Evolutionary conservation across 2,113 vertebrate species (phyloP).

Genomic region (Oceanites oceanicus): DNA sequence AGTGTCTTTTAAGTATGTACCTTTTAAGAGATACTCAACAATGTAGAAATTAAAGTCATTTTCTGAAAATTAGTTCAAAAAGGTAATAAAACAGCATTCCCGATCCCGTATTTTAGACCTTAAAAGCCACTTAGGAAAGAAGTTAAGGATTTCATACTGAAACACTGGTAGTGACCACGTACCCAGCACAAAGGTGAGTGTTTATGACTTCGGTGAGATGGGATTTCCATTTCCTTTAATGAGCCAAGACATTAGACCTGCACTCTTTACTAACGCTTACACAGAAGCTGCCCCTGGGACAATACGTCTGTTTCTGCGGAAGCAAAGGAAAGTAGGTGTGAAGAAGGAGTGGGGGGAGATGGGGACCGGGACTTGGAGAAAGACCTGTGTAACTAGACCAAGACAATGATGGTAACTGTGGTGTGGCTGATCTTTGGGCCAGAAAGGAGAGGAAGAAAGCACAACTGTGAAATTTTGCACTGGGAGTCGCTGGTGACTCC

Average conservation of each 20-base stretch:
- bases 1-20: not conserved
- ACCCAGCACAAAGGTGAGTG: not conserved
- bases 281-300: constrained; percentile 3
- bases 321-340: not conserved
- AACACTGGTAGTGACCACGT: not conserved
- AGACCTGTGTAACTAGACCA: not conserved
- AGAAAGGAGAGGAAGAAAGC: not conserved
- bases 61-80: not conserved
- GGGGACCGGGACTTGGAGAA: not conserved
- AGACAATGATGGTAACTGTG: not conserved
- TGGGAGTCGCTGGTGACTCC: not conserved
- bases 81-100: not conserved
- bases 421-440: not conserved
- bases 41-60: not conserved
- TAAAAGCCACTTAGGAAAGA: not conserved
- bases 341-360: not conserved
- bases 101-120: not conserved
- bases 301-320: not conserved
- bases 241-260: constrained; percentile 8
- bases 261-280: not conserved
- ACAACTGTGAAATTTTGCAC: not conserved
- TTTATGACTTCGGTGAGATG: constrained; percentile 46
- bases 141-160: not conserved
- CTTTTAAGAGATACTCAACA: not conserved
- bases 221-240: constrained; percentile 61